Percentiles rank a stretch among this genome's conserved stretches.
These are phyloP conservation scores for Conus betulinus DNA, from an alignment of 1,140 invertebrate genomes.

Conservation along the genomic window DNA sequence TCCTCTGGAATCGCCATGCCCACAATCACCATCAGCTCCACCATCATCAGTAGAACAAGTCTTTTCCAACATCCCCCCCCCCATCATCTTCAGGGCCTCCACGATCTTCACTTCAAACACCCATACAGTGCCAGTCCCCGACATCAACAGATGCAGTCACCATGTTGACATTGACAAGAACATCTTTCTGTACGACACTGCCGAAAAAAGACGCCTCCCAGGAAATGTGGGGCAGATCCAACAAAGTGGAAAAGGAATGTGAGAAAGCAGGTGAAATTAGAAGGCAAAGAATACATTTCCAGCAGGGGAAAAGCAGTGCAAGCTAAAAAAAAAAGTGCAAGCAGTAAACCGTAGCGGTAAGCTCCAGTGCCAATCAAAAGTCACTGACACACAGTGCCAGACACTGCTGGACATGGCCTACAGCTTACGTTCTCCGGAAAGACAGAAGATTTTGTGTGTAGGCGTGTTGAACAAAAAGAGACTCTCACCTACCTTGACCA, in stretches of 20 bases:
- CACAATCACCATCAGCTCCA: background rate
- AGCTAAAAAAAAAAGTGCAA: constrained; percentile 6
- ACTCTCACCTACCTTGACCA: constrained; percentile 23
- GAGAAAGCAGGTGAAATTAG: constrained; percentile 20
- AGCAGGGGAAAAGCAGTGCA: constrained; percentile 26
- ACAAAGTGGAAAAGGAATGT: constrained; percentile 37
- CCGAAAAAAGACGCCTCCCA: too few species aligned
- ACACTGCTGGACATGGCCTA: constrained; percentile 15
- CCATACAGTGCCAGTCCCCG: background rate
- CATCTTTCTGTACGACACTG: background rate
- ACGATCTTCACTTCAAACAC: constrained; percentile 6
- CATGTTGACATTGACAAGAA: background rate
- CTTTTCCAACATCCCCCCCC: background rate
- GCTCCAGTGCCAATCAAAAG: constrained; percentile 38
- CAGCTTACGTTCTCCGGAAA: constrained; percentile 10
- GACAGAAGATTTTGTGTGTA: constrained; percentile 36
- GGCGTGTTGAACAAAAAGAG: constrained; percentile 30
- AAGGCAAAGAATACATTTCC: constrained; percentile 21
- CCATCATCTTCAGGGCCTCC: constrained; percentile 17
- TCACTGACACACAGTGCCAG: constrained; percentile 40
- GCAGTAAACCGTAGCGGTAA: constrained; percentile 34
- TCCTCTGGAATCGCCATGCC: background rate
- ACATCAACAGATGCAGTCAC: background rate
- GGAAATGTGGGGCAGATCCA: too few species aligned
- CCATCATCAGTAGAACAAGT: background rate